Conservation (phyloP, 1,140 invertebrate species). For the Holcopasites calliopsidis region DNA sequence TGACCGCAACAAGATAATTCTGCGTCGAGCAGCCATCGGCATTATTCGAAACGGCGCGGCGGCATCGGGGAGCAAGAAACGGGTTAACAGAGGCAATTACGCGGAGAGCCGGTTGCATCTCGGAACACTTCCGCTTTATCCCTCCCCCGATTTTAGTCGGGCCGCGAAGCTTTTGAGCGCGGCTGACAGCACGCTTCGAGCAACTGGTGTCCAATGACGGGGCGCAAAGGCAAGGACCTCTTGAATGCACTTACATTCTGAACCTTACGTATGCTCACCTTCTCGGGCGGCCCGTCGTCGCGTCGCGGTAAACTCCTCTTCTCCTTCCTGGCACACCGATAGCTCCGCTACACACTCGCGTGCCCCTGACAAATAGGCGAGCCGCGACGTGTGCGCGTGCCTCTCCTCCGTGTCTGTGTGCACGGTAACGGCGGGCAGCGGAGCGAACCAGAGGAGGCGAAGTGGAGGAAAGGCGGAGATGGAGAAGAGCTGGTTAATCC, state of each 20-base stretch:
- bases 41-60: not conserved
- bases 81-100: slow-evolving; percentile 24
- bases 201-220: slow-evolving; percentile 64
- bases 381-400: too few relatives aligned
- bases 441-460: not conserved
- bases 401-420: not conserved
- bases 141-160: slow-evolving; percentile 31
- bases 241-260: slow-evolving; percentile 62
- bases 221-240: slow-evolving; percentile 56
- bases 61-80: not conserved
- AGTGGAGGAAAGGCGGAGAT: slow-evolving; percentile 33
- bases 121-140: slow-evolving; percentile 27
- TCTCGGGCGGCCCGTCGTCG: slow-evolving; percentile 31
- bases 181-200: slow-evolving; percentile 47
- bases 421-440: too few relatives aligned
- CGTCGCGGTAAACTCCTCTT: slow-evolving; percentile 26
- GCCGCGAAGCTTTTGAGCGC: slow-evolving; percentile 34
- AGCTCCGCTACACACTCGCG: not conserved
- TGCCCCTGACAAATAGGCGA: slow-evolving; percentile 41
- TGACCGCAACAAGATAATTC: not conserved
- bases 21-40: not conserved
- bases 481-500: slow-evolving; percentile 54
- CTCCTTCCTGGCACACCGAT: slow-evolving; percentile 30
- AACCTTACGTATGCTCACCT: slow-evolving; percentile 61
- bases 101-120: not conserved